Conservation (phyloP, 2,888 invertebrate genomes). For the Cantharis nigra region DNA sequence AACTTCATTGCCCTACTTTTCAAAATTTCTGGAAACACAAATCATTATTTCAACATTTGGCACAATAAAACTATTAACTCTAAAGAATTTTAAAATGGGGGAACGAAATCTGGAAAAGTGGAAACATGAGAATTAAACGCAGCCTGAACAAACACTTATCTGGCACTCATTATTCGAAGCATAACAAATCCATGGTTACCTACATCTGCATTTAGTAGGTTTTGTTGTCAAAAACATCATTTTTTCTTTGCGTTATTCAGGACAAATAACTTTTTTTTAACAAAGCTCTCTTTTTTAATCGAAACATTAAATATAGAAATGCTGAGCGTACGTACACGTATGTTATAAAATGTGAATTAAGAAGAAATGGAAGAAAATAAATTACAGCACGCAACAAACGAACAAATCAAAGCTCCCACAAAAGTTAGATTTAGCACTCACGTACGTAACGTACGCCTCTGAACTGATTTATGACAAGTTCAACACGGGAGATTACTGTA, state of each 20-base stretch:
- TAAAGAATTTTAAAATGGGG: background rate
- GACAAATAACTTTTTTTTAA: background rate
- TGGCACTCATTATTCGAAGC: constrained; percentile 40
- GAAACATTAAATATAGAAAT: background rate
- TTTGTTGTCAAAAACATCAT: constrained; percentile 6
- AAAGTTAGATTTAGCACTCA: constrained; percentile 28
- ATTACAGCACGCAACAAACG: constrained; percentile 39
- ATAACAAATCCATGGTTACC: constrained; percentile 46
- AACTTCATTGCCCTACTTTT: constrained; percentile 21
- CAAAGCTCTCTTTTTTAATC: background rate
- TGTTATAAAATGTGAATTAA: constrained; percentile 12
- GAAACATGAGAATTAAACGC: constrained; percentile 43
- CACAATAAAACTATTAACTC: background rate
- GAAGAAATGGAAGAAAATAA: constrained; percentile 36
- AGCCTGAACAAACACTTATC: constrained; percentile 47
- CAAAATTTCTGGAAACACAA: background rate
- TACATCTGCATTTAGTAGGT: constrained; percentile 8
- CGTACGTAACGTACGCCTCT: constrained; percentile 35
- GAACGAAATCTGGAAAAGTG: constrained; percentile 30
- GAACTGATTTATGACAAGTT: constrained; percentile 35
- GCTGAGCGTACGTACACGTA: background rate
- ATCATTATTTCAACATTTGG: constrained; percentile 7
- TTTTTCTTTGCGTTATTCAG: constrained; percentile 8
- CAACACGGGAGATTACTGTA: constrained; percentile 41
- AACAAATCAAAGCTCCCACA: constrained; percentile 25